Evolutionary conservation across 64 coral and sea anemone genomes (phyloP), one percentile per base, ranked within the genome.

Genomic region (Pocillopora damicornis): DNA sequence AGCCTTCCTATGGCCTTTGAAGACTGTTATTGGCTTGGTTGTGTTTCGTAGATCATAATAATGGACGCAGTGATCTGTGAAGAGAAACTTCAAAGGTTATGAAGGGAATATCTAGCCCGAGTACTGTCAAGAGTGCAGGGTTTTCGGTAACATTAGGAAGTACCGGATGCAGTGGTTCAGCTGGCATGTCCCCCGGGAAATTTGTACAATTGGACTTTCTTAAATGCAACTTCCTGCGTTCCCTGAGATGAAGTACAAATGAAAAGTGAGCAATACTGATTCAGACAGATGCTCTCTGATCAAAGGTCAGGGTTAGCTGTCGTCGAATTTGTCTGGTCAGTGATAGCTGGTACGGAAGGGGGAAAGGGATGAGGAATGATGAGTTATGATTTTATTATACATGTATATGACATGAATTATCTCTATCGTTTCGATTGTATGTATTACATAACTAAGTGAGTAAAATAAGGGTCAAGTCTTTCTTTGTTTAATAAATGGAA

Each of bases 21-120:
- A 98, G 18, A 98, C 96, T 58, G 90, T 98, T 17, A 98, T 86
- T 74, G 96, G 96, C 58, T 94, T 92, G 5, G 87, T 83, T 11
- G 89, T 92, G 93, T 98, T 94, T 65, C 96, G 83, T n/a, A 98
- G 76, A 17, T 98, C 96, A 78, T 98, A 98, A 82, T 98, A 98
- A 91, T 98, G 96, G n/a, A 98, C 96, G 63, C 96, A 98, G 58
- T 98, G 96, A 82, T 98, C 96, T 98, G 81, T 20, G n/a, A 88
- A 34, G 14, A 75, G 38, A 81, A 11, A 90, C 45, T 9, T 61
- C 25, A 69, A 73, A 78, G 37, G 37, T 11, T 11, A 56, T 51
- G 42, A 51, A 51, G 42, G 42, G 42, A 51, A 51, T 51, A 51
- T 51, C 42, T 51, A 51, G 42, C 42, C 2, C 1, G 42, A 51